Conservation (phyloP, 2,888 invertebrate genomes). For the Cheilosia vulpina region DNA sequence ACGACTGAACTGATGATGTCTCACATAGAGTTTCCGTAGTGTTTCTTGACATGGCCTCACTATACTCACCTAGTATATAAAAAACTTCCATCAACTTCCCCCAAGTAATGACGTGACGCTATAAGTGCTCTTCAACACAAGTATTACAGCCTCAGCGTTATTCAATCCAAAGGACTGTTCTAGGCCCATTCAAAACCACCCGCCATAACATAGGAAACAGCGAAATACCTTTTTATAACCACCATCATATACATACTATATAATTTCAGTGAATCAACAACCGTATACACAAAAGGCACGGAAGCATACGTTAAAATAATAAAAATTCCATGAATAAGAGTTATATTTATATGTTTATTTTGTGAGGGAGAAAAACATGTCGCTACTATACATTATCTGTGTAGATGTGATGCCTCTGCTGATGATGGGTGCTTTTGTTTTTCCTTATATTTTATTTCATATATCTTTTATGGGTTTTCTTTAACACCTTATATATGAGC, state of each 20-base stretch:
- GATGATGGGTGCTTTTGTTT: slow-evolving; percentile 17
- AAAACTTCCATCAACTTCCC: too few relatives aligned
- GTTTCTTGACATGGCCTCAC: too few relatives aligned
- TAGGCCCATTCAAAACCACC: background rate
- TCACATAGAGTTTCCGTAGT: too few relatives aligned
- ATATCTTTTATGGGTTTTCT: slow-evolving; percentile 19
- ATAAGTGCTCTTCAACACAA: too few relatives aligned
- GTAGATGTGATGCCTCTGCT: background rate
- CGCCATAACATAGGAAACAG: background rate
- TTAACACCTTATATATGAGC: slow-evolving; percentile 26
- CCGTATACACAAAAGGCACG: background rate
- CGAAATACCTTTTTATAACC: slow-evolving; percentile 10
- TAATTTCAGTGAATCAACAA: slow-evolving; percentile 24
- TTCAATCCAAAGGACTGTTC: background rate
- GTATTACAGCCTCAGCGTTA: too few relatives aligned
- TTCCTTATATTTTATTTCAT: slow-evolving; percentile 3
- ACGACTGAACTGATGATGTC: too few relatives aligned
- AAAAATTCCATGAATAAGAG: slow-evolving; percentile 5
- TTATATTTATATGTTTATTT: slow-evolving; percentile 11
- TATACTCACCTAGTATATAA: too few relatives aligned
- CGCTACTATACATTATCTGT: background rate
- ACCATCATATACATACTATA: background rate
- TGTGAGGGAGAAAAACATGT: background rate
- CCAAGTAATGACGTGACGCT: too few relatives aligned
- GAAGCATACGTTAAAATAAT: slow-evolving; percentile 25